These are phyloP conservation scores for Drosophila lacertosa DNA, from an alignment of 1,140 invertebrate genomes.

Conservation along the genomic window DNA sequence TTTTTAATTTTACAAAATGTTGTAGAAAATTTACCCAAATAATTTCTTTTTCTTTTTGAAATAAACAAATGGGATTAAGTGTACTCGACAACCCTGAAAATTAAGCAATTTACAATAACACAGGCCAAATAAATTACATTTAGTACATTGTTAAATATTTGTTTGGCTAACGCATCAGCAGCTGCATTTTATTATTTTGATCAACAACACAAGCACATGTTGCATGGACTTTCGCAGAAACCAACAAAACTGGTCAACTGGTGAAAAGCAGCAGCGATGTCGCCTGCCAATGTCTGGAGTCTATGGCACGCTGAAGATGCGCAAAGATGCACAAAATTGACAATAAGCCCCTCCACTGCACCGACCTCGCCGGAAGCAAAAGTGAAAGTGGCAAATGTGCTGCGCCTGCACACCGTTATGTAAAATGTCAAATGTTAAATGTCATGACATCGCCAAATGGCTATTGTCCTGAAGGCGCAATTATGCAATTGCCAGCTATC, in stretches of 20 bases:
- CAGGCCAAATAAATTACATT: constrained; percentile 31
- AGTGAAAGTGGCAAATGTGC: constrained; percentile 53
- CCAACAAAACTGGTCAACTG: constrained; percentile 47
- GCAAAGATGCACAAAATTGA: constrained; percentile 22
- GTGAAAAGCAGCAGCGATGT: too few species aligned
- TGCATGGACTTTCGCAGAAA: constrained; percentile 34
- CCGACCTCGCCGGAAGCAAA: constrained; percentile 30
- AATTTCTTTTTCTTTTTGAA: background rate
- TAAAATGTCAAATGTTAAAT: constrained; percentile 65
- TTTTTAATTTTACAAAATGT: too few species aligned
- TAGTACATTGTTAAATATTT: constrained; percentile 36
- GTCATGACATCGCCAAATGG: constrained; percentile 35
- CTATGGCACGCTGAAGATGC: constrained; percentile 50
- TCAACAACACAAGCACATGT: constrained; percentile 29
- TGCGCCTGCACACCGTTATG: constrained; percentile 31
- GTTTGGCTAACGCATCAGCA: constrained; percentile 34
- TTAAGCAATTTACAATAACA: constrained; percentile 21
- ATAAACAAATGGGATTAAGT: background rate
- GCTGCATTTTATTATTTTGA: constrained; percentile 42
- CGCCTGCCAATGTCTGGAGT: constrained; percentile 7
- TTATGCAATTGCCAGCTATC: constrained; percentile 16
- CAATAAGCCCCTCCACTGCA: constrained; percentile 14
- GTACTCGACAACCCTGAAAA: constrained; percentile 20
- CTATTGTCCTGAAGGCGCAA: constrained; percentile 27
- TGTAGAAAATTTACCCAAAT: too few species aligned